A percentile compares a stretch with the other conserved stretches of the same genome.
Evolutionary conservation across 2,888 invertebrate species (phyloP).

Genomic region (Drosophila leonis): DNA sequence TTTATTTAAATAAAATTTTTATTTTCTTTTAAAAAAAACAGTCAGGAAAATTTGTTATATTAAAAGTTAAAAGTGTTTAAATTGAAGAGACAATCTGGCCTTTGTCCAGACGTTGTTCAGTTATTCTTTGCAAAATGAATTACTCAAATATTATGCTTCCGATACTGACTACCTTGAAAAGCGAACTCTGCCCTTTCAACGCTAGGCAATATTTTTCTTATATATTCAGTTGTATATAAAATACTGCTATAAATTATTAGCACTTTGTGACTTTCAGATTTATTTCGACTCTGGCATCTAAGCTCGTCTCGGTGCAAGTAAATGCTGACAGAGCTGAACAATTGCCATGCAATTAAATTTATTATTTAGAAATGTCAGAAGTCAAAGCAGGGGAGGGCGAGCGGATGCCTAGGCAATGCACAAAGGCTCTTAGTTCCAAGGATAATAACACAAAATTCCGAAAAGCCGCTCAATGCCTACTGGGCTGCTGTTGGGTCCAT

Average conservation of each 20-base stretch:
- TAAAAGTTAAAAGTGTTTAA: background rate
- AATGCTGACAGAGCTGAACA: slow-evolving; percentile 28
- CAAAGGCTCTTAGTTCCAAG: slow-evolving; percentile 16
- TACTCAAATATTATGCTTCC: background rate
- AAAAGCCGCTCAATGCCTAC: slow-evolving; percentile 39
- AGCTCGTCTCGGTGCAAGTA: background rate
- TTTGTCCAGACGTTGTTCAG: no score
- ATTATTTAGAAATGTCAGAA: slow-evolving; percentile 45
- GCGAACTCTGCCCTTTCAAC: background rate
- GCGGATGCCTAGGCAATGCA: slow-evolving; percentile 12
- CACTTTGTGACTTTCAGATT: slow-evolving; percentile 27
- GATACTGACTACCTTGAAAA: no score
- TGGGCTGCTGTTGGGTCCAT: slow-evolving; percentile 36
- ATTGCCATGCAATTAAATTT: slow-evolving; percentile 56
- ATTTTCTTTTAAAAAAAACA: background rate
- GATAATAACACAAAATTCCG: slow-evolving; percentile 53
- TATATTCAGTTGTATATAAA: background rate
- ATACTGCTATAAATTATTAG: slow-evolving; percentile 25
- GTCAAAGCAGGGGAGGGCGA: background rate
- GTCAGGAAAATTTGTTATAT: background rate
- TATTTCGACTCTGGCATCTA: slow-evolving; percentile 28
- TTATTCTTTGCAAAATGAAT: background rate
- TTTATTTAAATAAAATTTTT: background rate
- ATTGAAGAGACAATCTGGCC: background rate
- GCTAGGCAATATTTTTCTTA: no score